Conservation (phyloP, 2,888 invertebrate species). For the Machimus rusticus region DNA sequence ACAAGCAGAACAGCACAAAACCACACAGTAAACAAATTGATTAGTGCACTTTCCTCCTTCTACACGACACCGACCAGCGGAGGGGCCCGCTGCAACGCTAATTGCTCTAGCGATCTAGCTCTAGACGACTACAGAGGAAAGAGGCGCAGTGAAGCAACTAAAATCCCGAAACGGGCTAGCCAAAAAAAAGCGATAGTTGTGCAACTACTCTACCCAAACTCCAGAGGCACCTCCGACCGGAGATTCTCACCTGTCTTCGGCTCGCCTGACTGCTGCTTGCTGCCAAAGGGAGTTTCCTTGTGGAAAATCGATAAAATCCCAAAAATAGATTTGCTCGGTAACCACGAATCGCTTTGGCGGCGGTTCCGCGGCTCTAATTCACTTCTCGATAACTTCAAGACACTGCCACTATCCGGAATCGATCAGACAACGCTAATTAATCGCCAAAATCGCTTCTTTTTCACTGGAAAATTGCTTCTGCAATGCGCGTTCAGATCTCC, state of each 20-base stretch:
- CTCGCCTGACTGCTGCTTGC: not conserved
- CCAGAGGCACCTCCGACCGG: not conserved
- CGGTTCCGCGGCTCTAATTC: not conserved
- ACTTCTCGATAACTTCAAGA: not conserved
- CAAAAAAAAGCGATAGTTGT: constrained; percentile 25
- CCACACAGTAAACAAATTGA: constrained; percentile 21
- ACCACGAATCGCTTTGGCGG: not conserved
- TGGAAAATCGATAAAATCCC: constrained; percentile 45
- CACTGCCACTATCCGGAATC: constrained; percentile 7
- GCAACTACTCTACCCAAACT: constrained; percentile 24
- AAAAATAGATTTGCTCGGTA: constrained; percentile 38
- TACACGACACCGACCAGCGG: not conserved
- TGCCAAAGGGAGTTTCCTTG: constrained; percentile 39
- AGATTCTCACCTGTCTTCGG: constrained; percentile 36
- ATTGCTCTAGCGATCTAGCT: not conserved
- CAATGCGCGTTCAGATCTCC: not conserved
- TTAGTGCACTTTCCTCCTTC: constrained; percentile 9
- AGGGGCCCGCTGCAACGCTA: not conserved
- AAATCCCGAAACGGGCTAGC: not conserved
- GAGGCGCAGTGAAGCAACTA: constrained; percentile 8
- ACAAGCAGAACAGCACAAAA: constrained; percentile 1
- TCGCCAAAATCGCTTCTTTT: not conserved
- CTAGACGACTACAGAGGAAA: not conserved
- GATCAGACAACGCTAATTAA: not conserved
- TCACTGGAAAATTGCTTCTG: not conserved